A percentile compares a stretch with the other conserved stretches of the same genome.
These are phyloP conservation scores for Diaperis boleti DNA, from an alignment of 2,888 invertebrate species.

Conservation along the genomic window DNA sequence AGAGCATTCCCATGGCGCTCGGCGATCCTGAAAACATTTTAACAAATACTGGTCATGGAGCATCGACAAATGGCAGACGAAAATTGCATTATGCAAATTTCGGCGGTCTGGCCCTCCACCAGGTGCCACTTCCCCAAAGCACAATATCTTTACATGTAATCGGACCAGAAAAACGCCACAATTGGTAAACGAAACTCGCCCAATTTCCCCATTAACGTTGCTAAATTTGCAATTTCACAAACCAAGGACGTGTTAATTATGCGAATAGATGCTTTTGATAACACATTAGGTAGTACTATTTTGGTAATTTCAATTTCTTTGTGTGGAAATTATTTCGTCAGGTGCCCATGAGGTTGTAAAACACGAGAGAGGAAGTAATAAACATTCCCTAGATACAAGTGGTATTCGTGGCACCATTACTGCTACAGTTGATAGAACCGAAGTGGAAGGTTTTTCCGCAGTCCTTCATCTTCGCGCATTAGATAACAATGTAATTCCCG, in stretches of 20 bases:
- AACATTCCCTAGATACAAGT: background rate
- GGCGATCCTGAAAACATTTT: too few species aligned
- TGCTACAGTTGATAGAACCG: background rate
- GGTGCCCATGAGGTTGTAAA: background rate
- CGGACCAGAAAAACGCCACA: too few species aligned
- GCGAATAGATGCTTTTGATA: background rate
- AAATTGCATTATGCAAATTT: background rate
- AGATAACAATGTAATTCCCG: background rate
- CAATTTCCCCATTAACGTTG: too few species aligned
- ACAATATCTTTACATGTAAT: too few species aligned
- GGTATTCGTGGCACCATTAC: background rate
- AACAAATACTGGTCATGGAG: too few species aligned
- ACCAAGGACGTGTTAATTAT: background rate
- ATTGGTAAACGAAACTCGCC: too few species aligned
- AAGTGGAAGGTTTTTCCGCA: too few species aligned
- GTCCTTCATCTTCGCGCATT: too few species aligned
- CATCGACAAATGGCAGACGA: background rate
- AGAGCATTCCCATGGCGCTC: too few species aligned
- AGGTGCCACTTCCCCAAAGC: too few species aligned
- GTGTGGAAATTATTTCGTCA: background rate
- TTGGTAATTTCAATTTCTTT: background rate
- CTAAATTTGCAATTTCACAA: too few species aligned
- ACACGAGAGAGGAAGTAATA: background rate
- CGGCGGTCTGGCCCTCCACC: background rate
- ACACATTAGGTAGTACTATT: background rate